Conservation (phyloP, 2,888 invertebrate species). For the Apamea crenata region DNA sequence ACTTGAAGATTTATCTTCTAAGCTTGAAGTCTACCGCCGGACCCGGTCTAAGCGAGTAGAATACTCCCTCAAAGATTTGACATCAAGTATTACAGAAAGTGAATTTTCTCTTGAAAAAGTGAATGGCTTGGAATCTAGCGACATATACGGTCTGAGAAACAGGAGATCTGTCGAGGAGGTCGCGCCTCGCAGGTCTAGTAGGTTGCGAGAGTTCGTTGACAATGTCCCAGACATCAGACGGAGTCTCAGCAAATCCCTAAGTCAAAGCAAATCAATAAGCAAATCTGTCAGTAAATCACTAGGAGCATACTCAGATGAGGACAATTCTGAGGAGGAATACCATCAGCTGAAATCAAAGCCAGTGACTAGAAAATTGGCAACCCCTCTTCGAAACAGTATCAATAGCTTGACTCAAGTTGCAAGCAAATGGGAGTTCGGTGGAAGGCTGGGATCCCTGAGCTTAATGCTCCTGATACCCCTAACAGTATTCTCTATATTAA, state of each 20-base stretch:
- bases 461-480: slow-evolving; percentile 81
- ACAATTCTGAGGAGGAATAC: slow-evolving; percentile 80
- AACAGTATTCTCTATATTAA: slow-evolving; percentile 79
- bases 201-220: slow-evolving; percentile 79
- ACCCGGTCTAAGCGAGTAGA: slow-evolving; percentile 82
- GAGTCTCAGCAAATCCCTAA: slow-evolving; percentile 82
- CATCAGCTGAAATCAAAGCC: slow-evolving; percentile 76
- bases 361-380: slow-evolving; percentile 83
- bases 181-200: slow-evolving; percentile 80
- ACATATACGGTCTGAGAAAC: slow-evolving; percentile 78
- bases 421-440: slow-evolving; percentile 85
- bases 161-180: slow-evolving; percentile 80
- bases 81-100: slow-evolving; percentile 69
- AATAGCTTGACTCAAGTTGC: slow-evolving; percentile 72
- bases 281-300: slow-evolving; percentile 84
- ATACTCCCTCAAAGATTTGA: slow-evolving; percentile 81
- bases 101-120: slow-evolving; percentile 73
- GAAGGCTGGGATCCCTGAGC: slow-evolving; percentile 77
- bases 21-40: slow-evolving; percentile 75
- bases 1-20: slow-evolving; percentile 75
- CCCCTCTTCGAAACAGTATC: slow-evolving; percentile 81
- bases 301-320: slow-evolving; percentile 84
- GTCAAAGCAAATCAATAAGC: slow-evolving; percentile 79
- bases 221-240: slow-evolving; percentile 79
- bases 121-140: slow-evolving; percentile 78